These are phyloP conservation scores for Archivesica marissinica DNA, from an alignment of 1,140 invertebrate species.

Conservation along the genomic window DNA sequence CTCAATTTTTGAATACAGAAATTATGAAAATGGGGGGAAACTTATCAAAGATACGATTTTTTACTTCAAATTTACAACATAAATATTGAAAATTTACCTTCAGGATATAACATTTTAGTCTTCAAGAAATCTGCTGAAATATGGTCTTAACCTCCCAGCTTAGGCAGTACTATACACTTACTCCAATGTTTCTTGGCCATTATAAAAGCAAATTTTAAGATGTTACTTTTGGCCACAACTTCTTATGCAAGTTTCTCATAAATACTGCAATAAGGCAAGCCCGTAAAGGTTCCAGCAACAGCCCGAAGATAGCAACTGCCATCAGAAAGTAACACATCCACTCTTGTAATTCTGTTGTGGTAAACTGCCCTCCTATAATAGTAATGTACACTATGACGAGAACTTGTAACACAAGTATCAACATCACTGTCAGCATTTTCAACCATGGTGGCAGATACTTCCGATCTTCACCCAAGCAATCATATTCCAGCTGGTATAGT, in stretches of 20 bases:
- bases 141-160: too few relatives aligned
- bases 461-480: slow-evolving; percentile 15
- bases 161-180: too few relatives aligned
- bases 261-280: slow-evolving; percentile 3
- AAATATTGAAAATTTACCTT: too few relatives aligned
- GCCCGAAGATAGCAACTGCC: slow-evolving; percentile 1
- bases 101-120: too few relatives aligned
- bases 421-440: neutral
- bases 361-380: slow-evolving; percentile 28
- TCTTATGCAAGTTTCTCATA: neutral
- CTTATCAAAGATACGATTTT: too few relatives aligned
- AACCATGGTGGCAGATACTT: slow-evolving; percentile 38
- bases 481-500: slow-evolving; percentile 52
- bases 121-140: too few relatives aligned
- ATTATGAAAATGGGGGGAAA: too few relatives aligned
- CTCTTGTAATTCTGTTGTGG: slow-evolving; percentile 34
- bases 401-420: slow-evolving; percentile 1
- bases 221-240: neutral
- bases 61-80: too few relatives aligned
- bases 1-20: too few relatives aligned
- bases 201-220: too few relatives aligned
- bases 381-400: slow-evolving; percentile 24
- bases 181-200: too few relatives aligned
- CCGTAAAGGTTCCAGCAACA: slow-evolving; percentile 18
- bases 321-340: slow-evolving; percentile 44